Percentiles rank a stretch among this genome's conserved stretches.
Conservation (phyloP, 1,140 invertebrate species). For the Drosophila nasuta region DNA sequence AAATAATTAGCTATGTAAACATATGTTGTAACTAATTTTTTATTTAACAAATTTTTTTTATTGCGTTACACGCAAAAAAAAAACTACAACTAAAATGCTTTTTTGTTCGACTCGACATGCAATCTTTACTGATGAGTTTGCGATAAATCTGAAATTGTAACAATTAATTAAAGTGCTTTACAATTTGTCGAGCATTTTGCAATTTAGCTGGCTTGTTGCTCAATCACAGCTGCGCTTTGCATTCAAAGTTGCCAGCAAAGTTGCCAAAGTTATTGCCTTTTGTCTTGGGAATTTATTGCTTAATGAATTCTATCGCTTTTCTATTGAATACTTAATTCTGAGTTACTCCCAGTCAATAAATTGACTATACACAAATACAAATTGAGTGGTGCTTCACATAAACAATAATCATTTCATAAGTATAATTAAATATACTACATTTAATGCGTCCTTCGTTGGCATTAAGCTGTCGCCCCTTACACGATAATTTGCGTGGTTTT, state of each 20-base stretch:
- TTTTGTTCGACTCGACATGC: slow-evolving; percentile 46
- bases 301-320: not conserved
- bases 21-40: slow-evolving; percentile 16
- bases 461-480: slow-evolving; percentile 60
- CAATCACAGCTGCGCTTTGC: slow-evolving; percentile 11
- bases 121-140: slow-evolving; percentile 61
- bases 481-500: slow-evolving; percentile 42
- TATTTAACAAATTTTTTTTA: slow-evolving; percentile 47
- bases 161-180: slow-evolving; percentile 52
- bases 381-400: slow-evolving; percentile 47
- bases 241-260: slow-evolving; percentile 1
- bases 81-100: slow-evolving; percentile 23
- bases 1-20: slow-evolving; percentile 4
- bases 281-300: not conserved
- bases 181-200: slow-evolving; percentile 58
- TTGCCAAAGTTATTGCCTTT: slow-evolving; percentile 12
- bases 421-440: slow-evolving; percentile 34
- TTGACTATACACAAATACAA: slow-evolving; percentile 30
- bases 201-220: slow-evolving; percentile 20
- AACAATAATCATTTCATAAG: slow-evolving; percentile 57
- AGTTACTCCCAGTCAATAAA: slow-evolving; percentile 37
- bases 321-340: not conserved
- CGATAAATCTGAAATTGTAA: slow-evolving; percentile 62
- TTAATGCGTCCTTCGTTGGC: slow-evolving; percentile 52
- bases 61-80: slow-evolving; percentile 30